Percentiles rank a stretch among this genome's conserved stretches.
Conservation (phyloP, 1,140 invertebrate species). For the Drosophila rhopaloa region DNA sequence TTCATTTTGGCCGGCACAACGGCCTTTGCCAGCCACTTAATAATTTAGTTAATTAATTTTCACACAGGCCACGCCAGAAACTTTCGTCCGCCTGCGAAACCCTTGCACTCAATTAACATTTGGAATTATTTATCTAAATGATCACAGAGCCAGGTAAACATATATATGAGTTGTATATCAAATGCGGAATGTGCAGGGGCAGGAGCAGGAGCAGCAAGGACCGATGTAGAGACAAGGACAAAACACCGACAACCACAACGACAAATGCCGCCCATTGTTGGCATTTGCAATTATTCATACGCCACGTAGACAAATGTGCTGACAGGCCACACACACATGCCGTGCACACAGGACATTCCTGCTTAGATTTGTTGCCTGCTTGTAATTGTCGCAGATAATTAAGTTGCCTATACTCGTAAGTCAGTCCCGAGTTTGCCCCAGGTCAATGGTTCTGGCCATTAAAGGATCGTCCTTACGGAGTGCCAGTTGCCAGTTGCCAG, state of each 20-base stretch:
- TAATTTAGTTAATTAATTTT: slow-evolving; percentile 82
- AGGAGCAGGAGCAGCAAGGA: slow-evolving; percentile 13
- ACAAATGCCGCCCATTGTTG: slow-evolving; percentile 76
- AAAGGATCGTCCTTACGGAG: slow-evolving; percentile 5
- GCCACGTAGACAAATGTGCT: slow-evolving; percentile 81
- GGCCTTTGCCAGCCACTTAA: slow-evolving; percentile 53
- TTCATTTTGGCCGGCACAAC: slow-evolving; percentile 16
- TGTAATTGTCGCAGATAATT: slow-evolving; percentile 79
- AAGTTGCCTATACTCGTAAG: slow-evolving; percentile 62
- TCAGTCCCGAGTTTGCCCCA: slow-evolving; percentile 40
- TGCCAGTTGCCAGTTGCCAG: slow-evolving; percentile 7
- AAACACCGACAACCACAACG: slow-evolving; percentile 37
- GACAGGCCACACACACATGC: slow-evolving; percentile 55
- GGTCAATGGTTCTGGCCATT: slow-evolving; percentile 42
- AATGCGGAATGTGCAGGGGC: slow-evolving; percentile 48
- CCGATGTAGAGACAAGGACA: slow-evolving; percentile 11
- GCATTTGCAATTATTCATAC: slow-evolving; percentile 82
- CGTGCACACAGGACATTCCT: slow-evolving; percentile 61
- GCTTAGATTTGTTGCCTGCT: slow-evolving; percentile 76
- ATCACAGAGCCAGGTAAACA: slow-evolving; percentile 30
- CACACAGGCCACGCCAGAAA: slow-evolving; percentile 47
- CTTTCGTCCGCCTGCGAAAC: slow-evolving; percentile 60
- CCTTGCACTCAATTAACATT: slow-evolving; percentile 82
- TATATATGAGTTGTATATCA: slow-evolving; percentile 31
- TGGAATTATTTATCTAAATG: slow-evolving; percentile 80